A percentile compares a stretch with the other conserved stretches of the same genome.
Evolutionary conservation across 1,140 invertebrate genomes (phyloP).

Genomic region (Bombus vancouverensis): DNA sequence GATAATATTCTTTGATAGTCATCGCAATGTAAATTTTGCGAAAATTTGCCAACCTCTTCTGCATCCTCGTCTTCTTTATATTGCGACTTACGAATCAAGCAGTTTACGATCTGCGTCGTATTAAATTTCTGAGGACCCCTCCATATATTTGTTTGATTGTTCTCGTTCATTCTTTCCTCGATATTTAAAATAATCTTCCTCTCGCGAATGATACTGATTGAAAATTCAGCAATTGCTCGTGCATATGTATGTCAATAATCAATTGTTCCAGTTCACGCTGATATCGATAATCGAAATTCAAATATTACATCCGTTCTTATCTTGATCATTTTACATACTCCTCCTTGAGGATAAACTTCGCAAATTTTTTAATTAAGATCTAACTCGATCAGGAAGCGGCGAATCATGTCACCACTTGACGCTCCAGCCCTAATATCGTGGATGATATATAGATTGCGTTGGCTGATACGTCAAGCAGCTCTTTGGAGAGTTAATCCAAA

Average conservation of each 20-base stretch:
- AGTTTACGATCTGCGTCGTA: neutral
- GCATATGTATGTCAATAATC: neutral
- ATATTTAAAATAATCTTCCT: neutral
- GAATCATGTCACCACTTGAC: constrained; percentile 31
- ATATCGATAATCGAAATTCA: neutral
- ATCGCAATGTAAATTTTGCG: neutral
- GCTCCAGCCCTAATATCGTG: neutral
- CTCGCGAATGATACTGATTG: neutral
- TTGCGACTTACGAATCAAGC: neutral
- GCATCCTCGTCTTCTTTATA: neutral
- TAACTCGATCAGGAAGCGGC: neutral
- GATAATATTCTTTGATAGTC: neutral
- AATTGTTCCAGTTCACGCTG: neutral
- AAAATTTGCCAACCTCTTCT: constrained; percentile 30
- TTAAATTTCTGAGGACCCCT: neutral
- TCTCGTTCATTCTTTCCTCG: constrained; percentile 14
- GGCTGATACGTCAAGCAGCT: neutral
- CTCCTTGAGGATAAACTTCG: neutral
- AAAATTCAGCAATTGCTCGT: neutral
- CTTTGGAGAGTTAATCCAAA: constrained; percentile 15
- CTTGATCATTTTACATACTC: neutral
- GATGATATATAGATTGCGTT: neutral
- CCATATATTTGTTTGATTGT: neutral
- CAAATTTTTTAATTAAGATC: neutral
- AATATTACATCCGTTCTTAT: neutral